These are phyloP conservation scores for Zaprionus kolodkinae DNA, from an alignment of 1,140 invertebrate genomes.

Conservation along the genomic window DNA sequence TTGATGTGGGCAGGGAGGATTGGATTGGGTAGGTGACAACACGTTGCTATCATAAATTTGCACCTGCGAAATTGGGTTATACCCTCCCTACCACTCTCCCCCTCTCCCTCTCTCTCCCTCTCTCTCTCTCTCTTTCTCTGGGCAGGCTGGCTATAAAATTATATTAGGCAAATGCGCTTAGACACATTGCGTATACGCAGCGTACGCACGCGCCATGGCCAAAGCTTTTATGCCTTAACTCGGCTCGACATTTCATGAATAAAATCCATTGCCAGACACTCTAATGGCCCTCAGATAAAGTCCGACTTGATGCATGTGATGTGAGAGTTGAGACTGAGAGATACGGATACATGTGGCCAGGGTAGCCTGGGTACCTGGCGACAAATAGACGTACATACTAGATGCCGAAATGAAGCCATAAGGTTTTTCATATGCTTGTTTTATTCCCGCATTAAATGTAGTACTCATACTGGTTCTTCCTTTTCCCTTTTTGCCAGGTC, in stretches of 20 bases:
- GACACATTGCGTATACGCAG: background rate
- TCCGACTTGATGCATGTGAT: slow-evolving; percentile 40
- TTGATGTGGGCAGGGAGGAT: too few species aligned
- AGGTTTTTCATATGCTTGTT: slow-evolving; percentile 12
- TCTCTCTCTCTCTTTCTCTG: background rate
- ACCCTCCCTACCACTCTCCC: too few species aligned
- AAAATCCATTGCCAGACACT: slow-evolving; percentile 43
- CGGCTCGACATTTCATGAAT: slow-evolving; percentile 34
- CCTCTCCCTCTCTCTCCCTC: background rate
- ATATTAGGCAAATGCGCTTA: slow-evolving; percentile 56
- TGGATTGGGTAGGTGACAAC: slow-evolving; percentile 44
- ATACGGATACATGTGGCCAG: background rate
- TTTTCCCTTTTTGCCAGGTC: background rate
- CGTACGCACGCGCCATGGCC: slow-evolving; percentile 1
- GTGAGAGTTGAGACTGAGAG: background rate
- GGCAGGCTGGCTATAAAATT: slow-evolving; percentile 54
- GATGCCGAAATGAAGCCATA: background rate
- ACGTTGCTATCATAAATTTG: slow-evolving; percentile 68
- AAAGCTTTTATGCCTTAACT: slow-evolving; percentile 27
- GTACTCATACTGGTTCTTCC: background rate
- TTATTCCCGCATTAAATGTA: slow-evolving; percentile 21
- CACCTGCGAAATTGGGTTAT: slow-evolving; percentile 67
- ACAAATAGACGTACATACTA: background rate
- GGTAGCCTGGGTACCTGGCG: background rate
- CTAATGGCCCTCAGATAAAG: slow-evolving; percentile 52